Base-by-base conservation (phyloP, 2,113 vertebrate species). In the Nerophis ophidion region DNA sequence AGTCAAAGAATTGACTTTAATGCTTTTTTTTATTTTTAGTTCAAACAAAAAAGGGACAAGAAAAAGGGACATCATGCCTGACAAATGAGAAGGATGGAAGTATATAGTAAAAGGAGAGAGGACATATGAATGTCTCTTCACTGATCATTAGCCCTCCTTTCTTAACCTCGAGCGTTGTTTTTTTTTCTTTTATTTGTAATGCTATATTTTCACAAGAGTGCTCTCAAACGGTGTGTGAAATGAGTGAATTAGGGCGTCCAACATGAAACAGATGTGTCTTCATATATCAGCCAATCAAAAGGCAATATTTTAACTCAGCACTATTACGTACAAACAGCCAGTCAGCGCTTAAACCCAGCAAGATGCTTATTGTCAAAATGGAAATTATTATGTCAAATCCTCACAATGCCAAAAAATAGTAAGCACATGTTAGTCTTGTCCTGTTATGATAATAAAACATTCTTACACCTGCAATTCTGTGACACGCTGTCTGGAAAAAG, bases 211-310 rank as follows among this genome's bases (percentile, higher is more conserved):
- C 49, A 36, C 46, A 54, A 75, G 68, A 68, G 72, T 72, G 67
- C 64, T 72, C 73, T 78, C 56, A 81, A 84, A 77, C 60, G 15
- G 56, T 72, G 79, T 82, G 79, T 80, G 82, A 86, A 86, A 84
- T 83, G 68, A 81, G 63, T 70, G 55, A 71, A 74, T 75, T 59
- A 35, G 4, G 48, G 50, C 58, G 17, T 76, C 60, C 57, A 61
- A 60, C 58, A 57, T 70, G 69, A 77, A 79, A 75, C 84, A 79
- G 77, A 79, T 86, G 84, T 70, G 81, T 61, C 72, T 74, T 55
- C 46, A 34, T 6, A 33, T 49, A 35, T 71, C 70, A 45, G 4
- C 71, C 77, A 78, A 77, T 83, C 70, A 64, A 50, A 67, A 46
- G 33, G 34, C 48, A 16, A 38, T 0, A 16, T 52, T 3, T 8